Base-by-base conservation (phyloP, 2,797 vertebrate species). In the Rhinogobio ventralis region DNA sequence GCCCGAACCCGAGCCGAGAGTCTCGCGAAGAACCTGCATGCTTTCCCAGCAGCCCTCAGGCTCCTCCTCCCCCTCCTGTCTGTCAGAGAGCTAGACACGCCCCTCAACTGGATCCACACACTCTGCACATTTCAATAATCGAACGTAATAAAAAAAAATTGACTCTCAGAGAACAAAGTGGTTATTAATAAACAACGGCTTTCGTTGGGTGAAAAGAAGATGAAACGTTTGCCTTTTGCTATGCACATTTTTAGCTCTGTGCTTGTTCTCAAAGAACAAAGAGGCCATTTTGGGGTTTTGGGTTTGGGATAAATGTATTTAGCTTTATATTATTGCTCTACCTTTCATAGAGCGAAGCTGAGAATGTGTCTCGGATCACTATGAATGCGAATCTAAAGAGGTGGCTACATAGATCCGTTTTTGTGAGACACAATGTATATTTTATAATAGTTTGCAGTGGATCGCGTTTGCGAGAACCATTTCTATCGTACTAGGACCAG, bases 11-110 rank as follows among this genome's bases (percentile, higher is more conserved):
- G 88, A 89, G 73, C 85, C 86, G 77, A 86, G 94, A 72, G 94
- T 95, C 68, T 95, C 96, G 49, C 94, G 95, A 66, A 95, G 96
- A 90, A 95, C 95, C 20, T 95, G 94, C 90, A 96, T 86, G 57
- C 66, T 86, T n/a, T 85, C 90, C 45, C 86, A 81, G 49, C 83
- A 88, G 75, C 84, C 88, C 82, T 82, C 81, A 45, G 77, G 84
- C 71, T 77, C 82, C 57, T 77, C 82, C 57, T 82, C 78, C 51
- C 85, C 87, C 15, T 87, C 86, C 57, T 87, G 95, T 30, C 94
- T 95, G 69, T 92, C 88, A 6, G 95, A 96, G 91, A 95, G 94
- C 84, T 96, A 95, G 87, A 87, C 78, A 80, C 53, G 64, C 79
- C 77, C 74, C 82, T 66, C 88, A 67, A 51, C 79, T 81, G 60